Base-by-base conservation (phyloP, 1,140 invertebrate species). In the Eumaeus atala region DNA sequence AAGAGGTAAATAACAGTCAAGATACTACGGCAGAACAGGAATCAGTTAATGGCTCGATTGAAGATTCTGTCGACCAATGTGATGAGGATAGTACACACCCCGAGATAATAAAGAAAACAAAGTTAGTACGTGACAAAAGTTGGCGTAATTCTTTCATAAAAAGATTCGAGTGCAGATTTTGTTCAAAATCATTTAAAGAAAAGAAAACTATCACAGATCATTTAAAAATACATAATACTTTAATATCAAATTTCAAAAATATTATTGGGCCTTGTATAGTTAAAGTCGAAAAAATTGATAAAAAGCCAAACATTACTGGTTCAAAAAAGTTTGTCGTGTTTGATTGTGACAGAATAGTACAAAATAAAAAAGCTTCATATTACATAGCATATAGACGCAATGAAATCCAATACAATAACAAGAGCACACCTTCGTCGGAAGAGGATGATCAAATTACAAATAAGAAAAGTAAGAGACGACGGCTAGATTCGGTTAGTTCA, bases 401-500 rank as follows among this genome's bases (percentile, higher is more conserved):
- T 14, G 9, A 12, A 9, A n/a, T n/a, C n/a, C n/a, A n/a, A n/a
- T n/a, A n/a, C n/a, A 44, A 44, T 28, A 28, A 34, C 44, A 49
- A 33, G 3, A 58, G 21, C 21, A 28, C 59, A 40, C 69, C 69
- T 9, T 70, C 61, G 14, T 70, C 70, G 40, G 67, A 72, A 58
- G 55, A 59, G 18, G 64, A 71, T 52, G 40, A 56, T 42, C 2
- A 9, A 9, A 6, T 56, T 54, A 12, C 54, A 49, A 57, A 14
- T 35, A 60, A 52, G 9, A 62, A 56, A 63, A 40, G 47, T 48
- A 77, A 73, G 65, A 56, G 64, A 62, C 48, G 16, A 50, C 56
- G 76, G 36, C 49, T 75, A 52, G 12, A 69, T 42, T 84, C 81
- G 17, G 52, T 51, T 60, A 75, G 73, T 60, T 81, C 77, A 10